Conservation (phyloP, 2,113 vertebrate species). For the Anoura caudifer region DNA sequence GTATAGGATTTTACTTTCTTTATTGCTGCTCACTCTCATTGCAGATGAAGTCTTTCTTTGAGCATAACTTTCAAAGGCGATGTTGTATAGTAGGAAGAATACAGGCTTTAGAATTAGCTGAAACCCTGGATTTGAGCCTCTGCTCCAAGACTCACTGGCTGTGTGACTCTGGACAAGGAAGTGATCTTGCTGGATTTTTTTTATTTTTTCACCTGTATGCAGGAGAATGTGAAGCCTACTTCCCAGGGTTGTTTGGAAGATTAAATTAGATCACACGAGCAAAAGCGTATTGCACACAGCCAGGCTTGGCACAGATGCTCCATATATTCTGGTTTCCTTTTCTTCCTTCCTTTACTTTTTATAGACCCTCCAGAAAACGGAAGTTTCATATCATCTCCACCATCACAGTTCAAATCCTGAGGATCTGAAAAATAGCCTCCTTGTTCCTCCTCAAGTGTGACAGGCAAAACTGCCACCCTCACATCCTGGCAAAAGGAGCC, state of each 20-base stretch:
- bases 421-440: slow-evolving; percentile 4
- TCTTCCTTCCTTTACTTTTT: slow-evolving; percentile 76
- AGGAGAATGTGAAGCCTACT: slow-evolving; percentile 33
- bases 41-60: slow-evolving; percentile 28
- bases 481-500: not conserved
- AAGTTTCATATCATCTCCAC: slow-evolving; percentile 44
- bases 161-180: slow-evolving; percentile 23
- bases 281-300: slow-evolving; percentile 55
- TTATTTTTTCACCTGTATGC: slow-evolving; percentile 40
- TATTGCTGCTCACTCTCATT: not conserved
- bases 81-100: not conserved
- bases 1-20: not conserved
- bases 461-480: not conserved
- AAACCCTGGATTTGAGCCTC: not conserved
- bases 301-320: slow-evolving; percentile 56
- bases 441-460: not conserved
- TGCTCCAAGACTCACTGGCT: not conserved
- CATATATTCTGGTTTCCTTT: slow-evolving; percentile 65
- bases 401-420: slow-evolving; percentile 54
- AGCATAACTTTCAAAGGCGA: not conserved
- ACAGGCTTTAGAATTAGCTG: not conserved
- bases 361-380: slow-evolving; percentile 54
- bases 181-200: not conserved
- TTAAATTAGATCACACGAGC: slow-evolving; percentile 65
- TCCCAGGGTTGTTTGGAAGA: slow-evolving; percentile 43